Evolutionary conservation across 1,140 invertebrate species (phyloP).

Genomic region (Drosophila santomea): DNA sequence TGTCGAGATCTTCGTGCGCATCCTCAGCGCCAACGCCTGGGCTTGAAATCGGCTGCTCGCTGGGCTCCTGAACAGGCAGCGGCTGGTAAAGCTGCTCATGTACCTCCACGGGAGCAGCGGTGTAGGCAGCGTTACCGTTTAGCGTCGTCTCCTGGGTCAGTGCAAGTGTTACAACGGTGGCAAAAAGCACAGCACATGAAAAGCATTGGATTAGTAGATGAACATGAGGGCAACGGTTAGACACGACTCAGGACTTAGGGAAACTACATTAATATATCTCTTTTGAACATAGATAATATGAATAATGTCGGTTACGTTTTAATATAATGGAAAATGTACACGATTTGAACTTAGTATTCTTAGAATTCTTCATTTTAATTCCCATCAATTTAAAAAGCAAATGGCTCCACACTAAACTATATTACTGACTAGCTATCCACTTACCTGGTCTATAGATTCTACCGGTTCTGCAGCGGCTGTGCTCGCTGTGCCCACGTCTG

Average conservation of each 20-base stretch:
- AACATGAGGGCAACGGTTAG: conserved; percentile 62
- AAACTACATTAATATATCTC: too few relatives aligned
- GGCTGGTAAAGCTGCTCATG: conserved; percentile 29
- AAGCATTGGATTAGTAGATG: conserved; percentile 80
- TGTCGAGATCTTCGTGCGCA: conserved; percentile 83
- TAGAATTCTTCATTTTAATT: neutral
- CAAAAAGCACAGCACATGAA: conserved; percentile 71
- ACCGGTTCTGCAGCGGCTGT: conserved; percentile 15
- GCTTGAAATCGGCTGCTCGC: conserved; percentile 36
- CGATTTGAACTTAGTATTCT: too few relatives aligned
- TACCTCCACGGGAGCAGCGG: conserved; percentile 33
- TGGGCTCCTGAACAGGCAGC: conserved; percentile 23
- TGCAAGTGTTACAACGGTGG: conserved; percentile 52
- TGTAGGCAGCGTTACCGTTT: conserved; percentile 64
- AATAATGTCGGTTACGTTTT: too few relatives aligned
- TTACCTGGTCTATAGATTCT: conserved; percentile 68
- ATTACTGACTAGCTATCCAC: neutral
- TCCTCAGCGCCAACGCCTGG: conserved; percentile 58
- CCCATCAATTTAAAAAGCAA: too few relatives aligned
- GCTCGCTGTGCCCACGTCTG: conserved; percentile 71
- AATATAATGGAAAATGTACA: too few relatives aligned
- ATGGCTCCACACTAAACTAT: neutral
- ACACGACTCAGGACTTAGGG: conserved; percentile 27
- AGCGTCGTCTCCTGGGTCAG: conserved; percentile 61
- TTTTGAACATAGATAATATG: too few relatives aligned